phyloP scores from a whole-genome alignment of 2,888 invertebrate species.

The Diogma glabrata region DNA sequence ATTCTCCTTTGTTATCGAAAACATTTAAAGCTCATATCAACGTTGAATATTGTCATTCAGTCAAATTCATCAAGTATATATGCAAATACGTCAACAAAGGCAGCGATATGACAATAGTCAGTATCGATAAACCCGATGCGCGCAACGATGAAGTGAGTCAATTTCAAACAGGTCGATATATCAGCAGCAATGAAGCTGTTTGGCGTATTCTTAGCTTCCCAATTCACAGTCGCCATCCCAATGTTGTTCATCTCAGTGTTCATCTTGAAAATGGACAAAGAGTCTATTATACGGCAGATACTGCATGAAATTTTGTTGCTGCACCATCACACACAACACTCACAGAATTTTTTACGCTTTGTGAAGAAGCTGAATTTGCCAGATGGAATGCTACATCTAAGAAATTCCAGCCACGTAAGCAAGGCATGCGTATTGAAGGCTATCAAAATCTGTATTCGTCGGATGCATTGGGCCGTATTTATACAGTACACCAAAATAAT shows the following conservation, averaged over 20 bases:
- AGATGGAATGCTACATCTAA: not conserved
- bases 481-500: too few species aligned
- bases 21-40: not conserved
- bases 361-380: not conserved
- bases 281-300: not conserved
- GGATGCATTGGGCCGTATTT: too few species aligned
- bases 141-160: not conserved
- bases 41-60: too few species aligned
- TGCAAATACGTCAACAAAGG: conserved; percentile 34
- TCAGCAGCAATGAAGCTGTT: not conserved
- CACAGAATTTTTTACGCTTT: not conserved
- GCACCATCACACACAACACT: not conserved
- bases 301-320: not conserved
- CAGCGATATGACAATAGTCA: conserved; percentile 26
- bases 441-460: not conserved
- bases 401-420: not conserved
- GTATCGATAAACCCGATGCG: not conserved
- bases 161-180: not conserved
- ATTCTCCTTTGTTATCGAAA: conserved; percentile 22
- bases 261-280: too few species aligned
- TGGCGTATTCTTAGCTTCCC: not conserved
- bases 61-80: too few species aligned
- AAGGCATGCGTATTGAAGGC: not conserved
- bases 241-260: not conserved
- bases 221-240: not conserved